These are phyloP conservation scores for Stenolophus ochropezus DNA, from an alignment of 2,888 invertebrate species.

Conservation along the genomic window DNA sequence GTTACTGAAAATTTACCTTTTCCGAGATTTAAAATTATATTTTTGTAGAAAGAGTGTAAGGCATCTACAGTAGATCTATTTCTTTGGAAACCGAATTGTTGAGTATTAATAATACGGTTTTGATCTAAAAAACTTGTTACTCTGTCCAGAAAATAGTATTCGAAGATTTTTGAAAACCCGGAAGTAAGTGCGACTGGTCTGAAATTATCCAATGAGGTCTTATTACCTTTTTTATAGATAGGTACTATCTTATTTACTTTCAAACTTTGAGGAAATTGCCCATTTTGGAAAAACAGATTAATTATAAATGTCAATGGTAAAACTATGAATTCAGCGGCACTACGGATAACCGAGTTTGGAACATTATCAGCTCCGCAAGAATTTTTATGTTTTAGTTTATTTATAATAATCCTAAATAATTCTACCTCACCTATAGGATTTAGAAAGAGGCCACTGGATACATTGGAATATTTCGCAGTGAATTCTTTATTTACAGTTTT, in stretches of 20 bases:
- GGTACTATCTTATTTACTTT: not conserved
- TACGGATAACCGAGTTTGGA: not conserved
- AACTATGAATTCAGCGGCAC: too few species aligned
- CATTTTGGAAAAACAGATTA: not conserved
- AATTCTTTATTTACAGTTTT: not conserved
- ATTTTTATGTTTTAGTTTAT: slow-evolving; percentile 4
- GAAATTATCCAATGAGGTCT: not conserved
- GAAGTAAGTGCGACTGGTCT: not conserved
- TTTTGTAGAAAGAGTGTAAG: not conserved
- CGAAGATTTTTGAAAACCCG: not conserved
- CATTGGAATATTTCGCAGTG: not conserved
- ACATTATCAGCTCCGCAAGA: not conserved
- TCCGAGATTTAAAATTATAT: not conserved
- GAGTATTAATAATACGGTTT: not conserved
- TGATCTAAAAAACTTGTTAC: not conserved
- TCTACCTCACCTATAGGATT: not conserved
- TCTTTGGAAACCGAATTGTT: not conserved
- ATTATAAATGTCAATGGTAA: not conserved
- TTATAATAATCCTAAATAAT: not conserved
- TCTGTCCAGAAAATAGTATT: not conserved
- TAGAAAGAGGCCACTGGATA: slow-evolving; percentile 1
- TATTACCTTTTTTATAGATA: not conserved
- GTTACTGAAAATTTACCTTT: not conserved
- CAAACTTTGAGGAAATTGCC: slow-evolving; percentile 1
- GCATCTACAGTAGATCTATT: not conserved